Percentiles rank a stretch among this genome's conserved stretches.
These are phyloP conservation scores for Allygus modestus DNA, from an alignment of 2,888 invertebrate species.

Conservation along the genomic window DNA sequence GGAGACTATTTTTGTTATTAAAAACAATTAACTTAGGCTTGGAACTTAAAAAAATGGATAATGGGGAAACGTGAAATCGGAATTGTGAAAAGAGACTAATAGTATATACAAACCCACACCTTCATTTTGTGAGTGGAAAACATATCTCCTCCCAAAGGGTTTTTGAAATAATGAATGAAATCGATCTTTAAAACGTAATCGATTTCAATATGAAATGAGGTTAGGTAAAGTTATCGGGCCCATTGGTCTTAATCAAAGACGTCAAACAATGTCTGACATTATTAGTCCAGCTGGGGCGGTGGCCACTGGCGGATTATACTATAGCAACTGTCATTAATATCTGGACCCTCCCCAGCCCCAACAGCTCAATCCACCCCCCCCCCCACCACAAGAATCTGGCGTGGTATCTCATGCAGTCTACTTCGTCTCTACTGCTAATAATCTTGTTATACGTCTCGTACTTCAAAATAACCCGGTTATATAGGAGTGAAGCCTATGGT, in stretches of 20 bases:
- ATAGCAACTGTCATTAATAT: conserved; percentile 42
- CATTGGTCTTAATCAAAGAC: conserved; percentile 22
- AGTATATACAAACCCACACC: too few relatives aligned
- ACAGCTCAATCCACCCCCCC: conserved; percentile 11
- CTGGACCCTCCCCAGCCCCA: neutral
- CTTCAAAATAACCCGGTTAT: neutral
- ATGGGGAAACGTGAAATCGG: too few relatives aligned
- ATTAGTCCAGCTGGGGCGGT: conserved; percentile 18
- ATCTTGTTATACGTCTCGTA: neutral
- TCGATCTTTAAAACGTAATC: neutral
- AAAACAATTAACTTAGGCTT: too few relatives aligned
- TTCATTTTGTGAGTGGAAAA: too few relatives aligned
- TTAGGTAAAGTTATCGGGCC: neutral
- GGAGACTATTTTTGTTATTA: too few relatives aligned
- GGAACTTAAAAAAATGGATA: too few relatives aligned
- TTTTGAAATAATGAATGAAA: too few relatives aligned
- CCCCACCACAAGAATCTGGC: neutral
- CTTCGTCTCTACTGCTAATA: conserved; percentile 3
- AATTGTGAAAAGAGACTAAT: too few relatives aligned
- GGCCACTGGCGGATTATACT: conserved; percentile 27
- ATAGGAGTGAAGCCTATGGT: too few relatives aligned
- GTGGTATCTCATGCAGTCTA: neutral
- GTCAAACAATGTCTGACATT: conserved; percentile 29
- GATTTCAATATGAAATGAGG: neutral
- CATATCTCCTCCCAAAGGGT: too few relatives aligned